These are phyloP conservation scores for Gnathonemus echidnorhynchus DNA, from an alignment of 2,113 vertebrate genomes.

Conservation along the genomic window DNA sequence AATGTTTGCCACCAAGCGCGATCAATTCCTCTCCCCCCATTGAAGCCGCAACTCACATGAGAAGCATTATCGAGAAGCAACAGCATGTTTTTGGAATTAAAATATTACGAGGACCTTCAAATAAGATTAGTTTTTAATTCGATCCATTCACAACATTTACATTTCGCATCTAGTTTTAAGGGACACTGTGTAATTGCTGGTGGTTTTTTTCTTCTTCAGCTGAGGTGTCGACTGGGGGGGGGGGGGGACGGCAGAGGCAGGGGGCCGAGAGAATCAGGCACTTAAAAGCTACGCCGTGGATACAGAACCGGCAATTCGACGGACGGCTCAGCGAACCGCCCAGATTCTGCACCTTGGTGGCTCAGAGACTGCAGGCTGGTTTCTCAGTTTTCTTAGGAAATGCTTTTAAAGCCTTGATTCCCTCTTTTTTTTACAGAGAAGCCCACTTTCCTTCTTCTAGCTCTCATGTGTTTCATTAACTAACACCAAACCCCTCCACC, in stretches of 20 bases:
- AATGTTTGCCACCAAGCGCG: slow-evolving; percentile 66
- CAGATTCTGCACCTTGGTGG: slow-evolving; percentile 41
- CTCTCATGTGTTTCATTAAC: slow-evolving; percentile 47
- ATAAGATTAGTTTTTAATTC: slow-evolving; percentile 63
- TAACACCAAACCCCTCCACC: background rate
- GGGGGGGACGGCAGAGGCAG: slow-evolving; percentile 24
- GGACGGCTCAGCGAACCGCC: slow-evolving; percentile 50
- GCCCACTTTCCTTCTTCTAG: slow-evolving; percentile 28
- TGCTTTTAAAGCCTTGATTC: slow-evolving; percentile 52
- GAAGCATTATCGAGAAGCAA: slow-evolving; percentile 53
- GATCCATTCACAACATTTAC: slow-evolving; percentile 61
- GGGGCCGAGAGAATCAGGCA: background rate
- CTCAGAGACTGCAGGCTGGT: slow-evolving; percentile 29
- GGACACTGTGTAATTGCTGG: slow-evolving; percentile 16
- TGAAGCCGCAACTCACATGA: slow-evolving; percentile 54
- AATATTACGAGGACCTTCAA: slow-evolving; percentile 54
- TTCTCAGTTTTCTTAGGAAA: slow-evolving; percentile 56
- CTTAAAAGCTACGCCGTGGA: background rate
- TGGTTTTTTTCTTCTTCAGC: background rate
- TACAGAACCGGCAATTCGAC: slow-evolving; percentile 39
- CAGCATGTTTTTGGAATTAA: slow-evolving; percentile 67
- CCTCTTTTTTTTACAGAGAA: slow-evolving; percentile 35
- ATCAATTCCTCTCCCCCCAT: slow-evolving; percentile 40
- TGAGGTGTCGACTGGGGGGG: slow-evolving; percentile 23
- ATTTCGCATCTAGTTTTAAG: slow-evolving; percentile 44